A percentile compares a stretch with the other conserved stretches of the same genome.
Conservation (phyloP, 2,888 invertebrate genomes). For the Cataglyphis cursor region DNA sequence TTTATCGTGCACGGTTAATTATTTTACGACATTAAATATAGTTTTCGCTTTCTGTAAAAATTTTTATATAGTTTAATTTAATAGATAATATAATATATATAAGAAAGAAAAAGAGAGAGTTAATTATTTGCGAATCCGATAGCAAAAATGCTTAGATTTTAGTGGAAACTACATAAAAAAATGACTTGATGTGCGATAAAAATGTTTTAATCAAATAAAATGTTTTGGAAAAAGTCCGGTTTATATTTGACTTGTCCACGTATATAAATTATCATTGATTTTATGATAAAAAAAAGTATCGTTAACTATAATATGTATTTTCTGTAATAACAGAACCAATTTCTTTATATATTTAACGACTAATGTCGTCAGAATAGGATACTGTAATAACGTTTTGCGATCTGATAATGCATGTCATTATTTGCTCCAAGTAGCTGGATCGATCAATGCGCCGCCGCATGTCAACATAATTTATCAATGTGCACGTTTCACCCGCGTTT, state of each 20-base stretch:
- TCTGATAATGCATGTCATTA: constrained; percentile 20
- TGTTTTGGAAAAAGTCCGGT: too few relatives aligned
- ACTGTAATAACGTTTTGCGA: constrained; percentile 7
- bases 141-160: too few relatives aligned
- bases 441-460: constrained; percentile 5
- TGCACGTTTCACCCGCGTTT: background rate
- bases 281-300: background rate
- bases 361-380: constrained; percentile 3
- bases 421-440: constrained; percentile 4
- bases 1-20: constrained; percentile 36
- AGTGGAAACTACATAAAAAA: too few relatives aligned
- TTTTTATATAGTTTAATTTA: constrained; percentile 8
- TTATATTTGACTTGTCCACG: too few relatives aligned
- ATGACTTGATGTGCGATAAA: too few relatives aligned
- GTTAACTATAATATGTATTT: background rate
- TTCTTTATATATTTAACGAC: background rate
- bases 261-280: background rate
- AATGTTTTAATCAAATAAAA: too few relatives aligned
- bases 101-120: too few relatives aligned
- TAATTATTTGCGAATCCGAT: too few relatives aligned
- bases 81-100: background rate
- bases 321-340: background rate
- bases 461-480: constrained; percentile 21
- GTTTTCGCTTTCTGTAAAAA: background rate
- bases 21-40: background rate